A percentile compares a stretch with the other conserved stretches of the same genome.
These are phyloP conservation scores for Prionace glauca DNA, from an alignment of 2,797 vertebrate genomes.

Conservation along the genomic window DNA sequence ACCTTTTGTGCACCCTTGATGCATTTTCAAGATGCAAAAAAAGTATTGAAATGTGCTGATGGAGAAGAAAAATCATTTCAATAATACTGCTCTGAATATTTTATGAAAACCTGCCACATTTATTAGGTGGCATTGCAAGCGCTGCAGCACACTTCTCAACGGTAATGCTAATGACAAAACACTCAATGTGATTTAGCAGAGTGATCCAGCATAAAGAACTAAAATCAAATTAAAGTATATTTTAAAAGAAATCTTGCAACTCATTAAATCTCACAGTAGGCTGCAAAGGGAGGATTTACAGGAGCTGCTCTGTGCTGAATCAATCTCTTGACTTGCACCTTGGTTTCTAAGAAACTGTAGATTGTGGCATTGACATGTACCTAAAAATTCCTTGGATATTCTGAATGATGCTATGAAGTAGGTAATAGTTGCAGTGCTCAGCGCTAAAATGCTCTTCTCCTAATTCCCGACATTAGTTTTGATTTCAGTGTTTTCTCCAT, in stretches of 20 bases:
- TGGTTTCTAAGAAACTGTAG: slow-evolving; percentile 45
- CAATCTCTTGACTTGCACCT: slow-evolving; percentile 41
- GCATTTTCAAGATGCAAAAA: slow-evolving; percentile 54
- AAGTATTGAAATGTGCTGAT: slow-evolving; percentile 54
- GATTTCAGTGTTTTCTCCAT: background rate
- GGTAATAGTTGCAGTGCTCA: background rate
- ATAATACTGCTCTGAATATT: slow-evolving; percentile 72
- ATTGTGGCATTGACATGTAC: slow-evolving; percentile 34
- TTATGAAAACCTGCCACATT: slow-evolving; percentile 70
- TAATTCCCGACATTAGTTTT: background rate
- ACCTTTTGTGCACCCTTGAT: slow-evolving; percentile 50
- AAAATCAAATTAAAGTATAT: slow-evolving; percentile 69
- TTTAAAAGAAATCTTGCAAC: slow-evolving; percentile 57
- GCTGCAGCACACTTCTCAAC: slow-evolving; percentile 58
- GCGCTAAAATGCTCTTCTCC: background rate
- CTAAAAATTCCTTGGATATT: slow-evolving; percentile 44
- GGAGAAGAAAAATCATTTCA: slow-evolving; percentile 55
- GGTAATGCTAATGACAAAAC: slow-evolving; percentile 59
- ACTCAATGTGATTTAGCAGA: slow-evolving; percentile 65
- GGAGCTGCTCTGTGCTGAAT: slow-evolving; percentile 39
- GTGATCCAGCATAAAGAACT: slow-evolving; percentile 64
- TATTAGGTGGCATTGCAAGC: slow-evolving; percentile 59
- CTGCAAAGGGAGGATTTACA: slow-evolving; percentile 40
- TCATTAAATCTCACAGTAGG: slow-evolving; percentile 54
- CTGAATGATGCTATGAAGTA: slow-evolving; percentile 17